Percentiles rank a stretch among this genome's conserved stretches.
Evolutionary conservation across 2,888 invertebrate genomes (phyloP).

Genomic region (Polietes domitor): DNA sequence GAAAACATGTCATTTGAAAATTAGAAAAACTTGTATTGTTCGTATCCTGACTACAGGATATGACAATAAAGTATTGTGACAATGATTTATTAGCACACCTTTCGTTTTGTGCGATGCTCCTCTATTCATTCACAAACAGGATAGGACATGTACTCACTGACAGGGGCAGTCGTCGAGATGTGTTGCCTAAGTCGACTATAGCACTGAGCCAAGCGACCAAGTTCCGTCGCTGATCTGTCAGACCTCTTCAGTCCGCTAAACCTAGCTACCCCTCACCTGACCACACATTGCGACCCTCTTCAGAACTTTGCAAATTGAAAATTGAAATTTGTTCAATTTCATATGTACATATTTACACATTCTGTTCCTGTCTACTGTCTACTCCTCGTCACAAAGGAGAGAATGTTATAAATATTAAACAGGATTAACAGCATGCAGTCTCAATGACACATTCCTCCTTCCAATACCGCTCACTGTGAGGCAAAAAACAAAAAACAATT

Average conservation of each 20-base stretch:
- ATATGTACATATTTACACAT: neutral
- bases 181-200: neutral
- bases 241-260: neutral
- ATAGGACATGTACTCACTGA: neutral
- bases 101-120: neutral
- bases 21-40: slow-evolving; percentile 3
- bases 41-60: neutral
- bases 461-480: neutral
- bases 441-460: neutral
- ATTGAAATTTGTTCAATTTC: neutral
- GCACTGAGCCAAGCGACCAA: neutral
- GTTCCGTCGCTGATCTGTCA: neutral
- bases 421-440: slow-evolving; percentile 8
- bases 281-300: neutral
- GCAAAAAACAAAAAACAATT: neutral
- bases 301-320: neutral
- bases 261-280: neutral
- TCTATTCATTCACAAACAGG: neutral
- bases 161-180: too few relatives aligned
- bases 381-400: neutral
- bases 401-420: slow-evolving; percentile 1
- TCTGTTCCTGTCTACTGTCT: neutral
- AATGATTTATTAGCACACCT: slow-evolving; percentile 56
- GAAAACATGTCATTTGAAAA: slow-evolving; percentile 12
- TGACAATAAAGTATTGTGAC: slow-evolving; percentile 55